Evolutionary conservation across 2,888 invertebrate species (phyloP).

Genomic region (Melitaea athalia): DNA sequence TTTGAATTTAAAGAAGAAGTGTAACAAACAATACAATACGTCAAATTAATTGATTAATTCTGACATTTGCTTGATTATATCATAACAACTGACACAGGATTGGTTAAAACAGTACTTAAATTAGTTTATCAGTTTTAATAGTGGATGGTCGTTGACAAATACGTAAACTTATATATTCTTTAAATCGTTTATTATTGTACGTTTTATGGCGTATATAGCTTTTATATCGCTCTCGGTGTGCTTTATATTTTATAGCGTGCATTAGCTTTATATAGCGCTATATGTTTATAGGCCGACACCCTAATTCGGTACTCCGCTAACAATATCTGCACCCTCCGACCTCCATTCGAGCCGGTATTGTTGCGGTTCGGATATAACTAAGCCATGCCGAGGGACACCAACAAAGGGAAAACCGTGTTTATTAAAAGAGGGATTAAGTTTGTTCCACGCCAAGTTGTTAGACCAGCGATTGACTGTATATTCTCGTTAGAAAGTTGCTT

Average conservation of each 20-base stretch:
- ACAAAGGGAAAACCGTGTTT: slow-evolving; percentile 48
- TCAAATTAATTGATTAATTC: no score
- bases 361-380: slow-evolving; percentile 38
- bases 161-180: no score
- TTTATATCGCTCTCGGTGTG: no score
- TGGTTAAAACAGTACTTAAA: no score
- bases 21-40: no score
- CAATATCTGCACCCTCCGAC: slow-evolving; percentile 35
- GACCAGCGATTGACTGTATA: slow-evolving; percentile 34
- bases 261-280: not conserved
- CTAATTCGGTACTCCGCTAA: slow-evolving; percentile 2
- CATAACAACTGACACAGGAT: no score
- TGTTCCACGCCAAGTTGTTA: slow-evolving; percentile 33
- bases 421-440: slow-evolving; percentile 57
- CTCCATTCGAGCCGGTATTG: slow-evolving; percentile 45
- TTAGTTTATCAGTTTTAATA: no score
- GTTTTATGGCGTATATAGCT: no score
- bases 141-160: no score
- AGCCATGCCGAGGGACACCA: slow-evolving; percentile 35
- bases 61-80: no score
- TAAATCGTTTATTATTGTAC: no score
- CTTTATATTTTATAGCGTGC: not conserved
- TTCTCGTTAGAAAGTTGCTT: slow-evolving; percentile 21
- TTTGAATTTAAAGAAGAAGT: no score
- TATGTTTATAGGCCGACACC: not conserved